These are phyloP conservation scores for Montipora cactus DNA, from an alignment of 64 coral and sea anemone species.

Conservation along the genomic window DNA sequence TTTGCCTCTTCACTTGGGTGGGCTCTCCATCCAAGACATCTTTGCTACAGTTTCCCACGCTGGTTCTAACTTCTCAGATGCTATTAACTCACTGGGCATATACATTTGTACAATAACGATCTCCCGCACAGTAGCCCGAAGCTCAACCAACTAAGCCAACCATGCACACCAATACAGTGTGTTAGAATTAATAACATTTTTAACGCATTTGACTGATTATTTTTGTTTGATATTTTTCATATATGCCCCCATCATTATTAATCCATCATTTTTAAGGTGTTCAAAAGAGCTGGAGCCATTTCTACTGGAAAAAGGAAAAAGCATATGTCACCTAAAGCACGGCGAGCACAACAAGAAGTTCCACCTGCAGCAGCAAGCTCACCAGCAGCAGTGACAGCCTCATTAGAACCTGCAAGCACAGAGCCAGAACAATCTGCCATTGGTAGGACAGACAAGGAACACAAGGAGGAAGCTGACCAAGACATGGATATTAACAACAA, in stretches of 20 bases:
- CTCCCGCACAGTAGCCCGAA: too few species aligned
- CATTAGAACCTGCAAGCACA: neutral
- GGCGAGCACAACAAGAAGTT: constrained; percentile 67
- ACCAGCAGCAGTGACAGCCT: constrained; percentile 11
- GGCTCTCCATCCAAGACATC: too few species aligned
- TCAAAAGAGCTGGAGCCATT: constrained; percentile 94
- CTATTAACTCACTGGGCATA: too few species aligned
- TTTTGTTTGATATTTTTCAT: neutral
- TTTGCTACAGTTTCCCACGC: too few species aligned
- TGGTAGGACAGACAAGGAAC: neutral
- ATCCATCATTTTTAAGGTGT: constrained; percentile 55
- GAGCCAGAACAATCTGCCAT: neutral
- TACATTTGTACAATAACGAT: too few species aligned
- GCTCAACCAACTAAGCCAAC: too few species aligned
- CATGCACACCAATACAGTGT: too few species aligned
- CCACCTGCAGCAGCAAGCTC: constrained; percentile 28
- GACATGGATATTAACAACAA: neutral
- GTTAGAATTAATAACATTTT: neutral
- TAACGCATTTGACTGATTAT: neutral
- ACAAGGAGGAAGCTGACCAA: neutral
- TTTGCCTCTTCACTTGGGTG: too few species aligned
- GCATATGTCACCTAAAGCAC: constrained; percentile 82
- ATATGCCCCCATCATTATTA: too few species aligned
- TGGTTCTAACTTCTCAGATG: too few species aligned
- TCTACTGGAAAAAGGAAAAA: constrained; percentile 89